Conservation (phyloP, 2,113 vertebrate species). For the Colius striatus region DNA sequence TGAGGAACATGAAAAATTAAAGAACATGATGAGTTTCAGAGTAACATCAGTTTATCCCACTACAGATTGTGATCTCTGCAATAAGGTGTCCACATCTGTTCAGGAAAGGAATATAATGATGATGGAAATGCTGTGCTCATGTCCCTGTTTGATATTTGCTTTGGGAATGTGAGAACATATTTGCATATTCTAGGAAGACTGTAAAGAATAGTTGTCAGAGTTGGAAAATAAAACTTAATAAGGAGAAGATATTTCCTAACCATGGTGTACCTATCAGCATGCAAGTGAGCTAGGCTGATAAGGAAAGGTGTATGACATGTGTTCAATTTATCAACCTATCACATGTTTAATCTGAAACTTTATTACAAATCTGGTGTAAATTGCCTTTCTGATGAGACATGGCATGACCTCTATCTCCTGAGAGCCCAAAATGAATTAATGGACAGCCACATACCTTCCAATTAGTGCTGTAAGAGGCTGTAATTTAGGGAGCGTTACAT, state of each 20-base stretch:
- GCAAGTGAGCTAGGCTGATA: not conserved
- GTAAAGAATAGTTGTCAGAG: too few relatives aligned
- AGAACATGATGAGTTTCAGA: not conserved
- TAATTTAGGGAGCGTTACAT: not conserved
- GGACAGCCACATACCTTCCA: not conserved
- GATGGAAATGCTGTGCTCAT: constrained; percentile 46
- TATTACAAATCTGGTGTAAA: not conserved
- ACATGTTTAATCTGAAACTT: not conserved
- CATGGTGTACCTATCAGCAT: not conserved
- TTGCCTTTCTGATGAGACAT: not conserved
- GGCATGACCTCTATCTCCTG: not conserved
- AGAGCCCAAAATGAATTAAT: not conserved
- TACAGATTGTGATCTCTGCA: constrained; percentile 41
- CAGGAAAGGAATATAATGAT: constrained; percentile 24
- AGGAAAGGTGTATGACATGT: not conserved
- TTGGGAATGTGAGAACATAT: constrained; percentile 37
- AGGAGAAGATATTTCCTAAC: not conserved
- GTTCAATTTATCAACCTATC: not conserved
- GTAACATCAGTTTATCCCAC: constrained; percentile 21
- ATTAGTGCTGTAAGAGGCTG: not conserved
- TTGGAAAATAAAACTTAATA: not conserved
- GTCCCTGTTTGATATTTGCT: constrained; percentile 37
- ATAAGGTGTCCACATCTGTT: constrained; percentile 54
- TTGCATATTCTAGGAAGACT: constrained; percentile 11
- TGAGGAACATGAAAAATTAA: constrained; percentile 22